phyloP scores from a whole-genome alignment of 2,888 invertebrate genomes.

The Parapristionchus giblindavisi region DNA sequence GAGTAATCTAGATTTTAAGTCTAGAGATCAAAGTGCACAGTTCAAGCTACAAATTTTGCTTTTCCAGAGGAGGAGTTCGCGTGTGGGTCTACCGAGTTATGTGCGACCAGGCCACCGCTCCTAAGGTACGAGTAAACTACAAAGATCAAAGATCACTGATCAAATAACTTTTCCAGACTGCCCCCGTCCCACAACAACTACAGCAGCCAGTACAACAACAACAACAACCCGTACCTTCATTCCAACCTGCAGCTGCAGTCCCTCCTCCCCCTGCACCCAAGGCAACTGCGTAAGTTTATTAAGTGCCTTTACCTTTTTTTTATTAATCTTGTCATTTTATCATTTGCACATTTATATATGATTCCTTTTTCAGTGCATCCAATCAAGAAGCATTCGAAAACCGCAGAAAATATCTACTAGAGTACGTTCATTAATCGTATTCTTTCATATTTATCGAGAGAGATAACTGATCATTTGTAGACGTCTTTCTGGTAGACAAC shows the following conservation, averaged over 20 bases:
- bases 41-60: neutral
- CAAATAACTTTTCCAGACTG: neutral
- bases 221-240: neutral
- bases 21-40: neutral
- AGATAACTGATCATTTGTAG: conserved; percentile 29
- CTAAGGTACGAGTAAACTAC: too few relatives aligned
- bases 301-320: too few relatives aligned
- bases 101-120: too few relatives aligned
- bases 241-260: neutral
- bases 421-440: too few relatives aligned
- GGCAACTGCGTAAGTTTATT: conserved; percentile 2
- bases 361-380: neutral
- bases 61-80: conserved; percentile 64
- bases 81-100: conserved; percentile 66
- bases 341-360: neutral
- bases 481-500: conserved; percentile 36
- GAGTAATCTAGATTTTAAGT: conserved; percentile 27
- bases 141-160: too few relatives aligned
- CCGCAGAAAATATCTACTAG: conserved; percentile 39
- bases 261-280: neutral
- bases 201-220: conserved; percentile 34
- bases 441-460: conserved; percentile 9
- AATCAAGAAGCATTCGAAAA: conserved; percentile 36
- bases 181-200: conserved; percentile 36
- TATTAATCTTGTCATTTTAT: neutral